Base-by-base conservation (phyloP, 2,888 invertebrate species). In the Trachelus troglodyta region DNA sequence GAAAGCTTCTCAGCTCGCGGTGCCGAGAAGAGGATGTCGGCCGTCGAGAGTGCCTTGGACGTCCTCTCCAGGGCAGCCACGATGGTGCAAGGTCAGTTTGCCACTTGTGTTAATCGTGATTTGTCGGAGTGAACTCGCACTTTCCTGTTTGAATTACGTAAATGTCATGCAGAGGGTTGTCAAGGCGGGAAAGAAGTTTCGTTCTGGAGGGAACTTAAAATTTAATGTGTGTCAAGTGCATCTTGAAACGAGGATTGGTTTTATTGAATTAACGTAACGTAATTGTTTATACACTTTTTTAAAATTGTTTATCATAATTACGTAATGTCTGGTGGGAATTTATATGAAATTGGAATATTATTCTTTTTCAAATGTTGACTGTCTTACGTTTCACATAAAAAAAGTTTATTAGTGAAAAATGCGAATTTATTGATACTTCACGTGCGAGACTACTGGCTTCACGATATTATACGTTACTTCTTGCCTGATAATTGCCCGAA, bases 11-110 rank as follows among this genome's bases (percentile, higher is more conserved):
- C 23, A 56, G 56, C 76, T 77, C 78, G 76, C 73, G 71, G 33
- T 71, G 71, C 33, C 33, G 33, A 34, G 71, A 79, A 76, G 84
- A 86, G 85, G 86, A 95, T 95, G 95, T 95, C 95, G 92, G 94
- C 94, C 87, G 94, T 96, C 91, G 97, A 97, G 93, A 95, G 96
- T 80, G 96, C 97, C 81, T 92, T 97, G 91, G 97, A 97, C 90
- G 97, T 97, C 85, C 93, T 97, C 84, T 97, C 97, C 84, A 94
- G 97, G 88, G 97, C 97, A 81, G 97, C 97, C 34, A 97, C 97
- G 34, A 97, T 97, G 97, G 95, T 97, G 85, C 96, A 96, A 92
- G 96, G 91, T 91, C 85, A 87, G 90, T 90, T 77, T 75, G 23
- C 56, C 40, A 68, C 71, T 34, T 71, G 56, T 56, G 56, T 56